A percentile compares a stretch with the other conserved stretches of the same genome.
phyloP scores from a whole-genome alignment of 2,888 invertebrate species.

The Blastobasis lacticolella region DNA sequence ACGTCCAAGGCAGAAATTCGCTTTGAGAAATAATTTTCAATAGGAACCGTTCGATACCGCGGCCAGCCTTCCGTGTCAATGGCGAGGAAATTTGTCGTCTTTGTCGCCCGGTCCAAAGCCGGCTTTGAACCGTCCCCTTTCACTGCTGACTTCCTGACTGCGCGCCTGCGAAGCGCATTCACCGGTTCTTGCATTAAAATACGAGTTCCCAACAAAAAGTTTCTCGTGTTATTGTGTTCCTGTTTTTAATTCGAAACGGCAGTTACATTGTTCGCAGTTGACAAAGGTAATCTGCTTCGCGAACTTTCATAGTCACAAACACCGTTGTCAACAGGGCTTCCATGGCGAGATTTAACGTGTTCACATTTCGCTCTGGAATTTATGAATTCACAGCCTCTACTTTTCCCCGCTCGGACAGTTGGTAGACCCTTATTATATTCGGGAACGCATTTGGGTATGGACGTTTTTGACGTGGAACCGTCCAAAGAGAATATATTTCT shows the following conservation, averaged over 20 bases:
- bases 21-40: slow-evolving; percentile 52
- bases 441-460: too few relatives aligned
- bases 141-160: slow-evolving; percentile 21
- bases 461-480: too few relatives aligned
- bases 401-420: too few relatives aligned
- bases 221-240: neutral
- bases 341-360: too few relatives aligned
- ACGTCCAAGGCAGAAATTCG: slow-evolving; percentile 47
- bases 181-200: slow-evolving; percentile 3
- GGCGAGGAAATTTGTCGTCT: slow-evolving; percentile 47
- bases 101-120: slow-evolving; percentile 29
- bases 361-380: too few relatives aligned
- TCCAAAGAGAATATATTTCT: too few relatives aligned
- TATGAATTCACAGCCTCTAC: too few relatives aligned
- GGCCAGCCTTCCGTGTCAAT: slow-evolving; percentile 40
- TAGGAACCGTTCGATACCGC: slow-evolving; percentile 34
- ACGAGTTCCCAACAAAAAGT: slow-evolving; percentile 1
- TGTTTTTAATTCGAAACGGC: neutral
- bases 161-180: slow-evolving; percentile 6
- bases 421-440: too few relatives aligned
- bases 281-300: too few relatives aligned
- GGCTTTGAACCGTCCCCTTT: slow-evolving; percentile 23
- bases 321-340: too few relatives aligned
- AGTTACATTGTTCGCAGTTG: neutral
- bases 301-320: too few relatives aligned